A percentile compares a stretch with the other conserved stretches of the same genome.
Evolutionary conservation across 2,888 invertebrate genomes (phyloP).

Genomic region (Tromatobia lineatoria): DNA sequence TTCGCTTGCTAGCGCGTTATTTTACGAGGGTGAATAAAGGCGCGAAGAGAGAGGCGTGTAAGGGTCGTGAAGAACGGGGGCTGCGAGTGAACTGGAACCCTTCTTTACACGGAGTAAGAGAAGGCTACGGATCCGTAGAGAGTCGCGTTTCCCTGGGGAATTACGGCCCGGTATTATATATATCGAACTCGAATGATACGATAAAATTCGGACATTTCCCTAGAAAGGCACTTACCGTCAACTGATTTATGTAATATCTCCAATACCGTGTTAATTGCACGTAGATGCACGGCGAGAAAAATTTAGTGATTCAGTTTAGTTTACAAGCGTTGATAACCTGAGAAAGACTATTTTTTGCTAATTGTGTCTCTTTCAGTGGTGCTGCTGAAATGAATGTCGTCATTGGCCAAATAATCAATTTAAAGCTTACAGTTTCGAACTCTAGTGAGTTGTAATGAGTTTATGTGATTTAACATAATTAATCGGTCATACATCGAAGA

Average conservation of each 20-base stretch:
- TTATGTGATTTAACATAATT: too few species aligned
- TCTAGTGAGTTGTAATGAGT: too few species aligned
- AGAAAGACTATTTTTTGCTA: too few species aligned
- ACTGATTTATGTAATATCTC: slow-evolving; percentile 9
- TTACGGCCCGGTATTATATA: slow-evolving; percentile 82
- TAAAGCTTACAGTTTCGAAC: too few species aligned
- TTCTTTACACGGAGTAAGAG: slow-evolving; percentile 78
- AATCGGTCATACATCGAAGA: too few species aligned
- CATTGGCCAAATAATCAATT: too few species aligned
- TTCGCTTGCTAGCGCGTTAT: slow-evolving; percentile 83
- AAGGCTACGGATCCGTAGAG: slow-evolving; percentile 81
- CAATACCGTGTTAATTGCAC: slow-evolving; percentile 13
- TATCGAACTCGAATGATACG: slow-evolving; percentile 78
- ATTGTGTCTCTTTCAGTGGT: too few species aligned
- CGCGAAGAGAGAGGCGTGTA: slow-evolving; percentile 61
- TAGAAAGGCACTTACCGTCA: slow-evolving; percentile 14
- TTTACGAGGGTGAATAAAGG: slow-evolving; percentile 81
- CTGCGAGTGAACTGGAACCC: slow-evolving; percentile 71
- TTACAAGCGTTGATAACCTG: too few species aligned
- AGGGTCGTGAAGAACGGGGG: slow-evolving; percentile 61
- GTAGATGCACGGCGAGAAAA: background rate
- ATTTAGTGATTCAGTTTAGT: too few species aligned
- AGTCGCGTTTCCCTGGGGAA: slow-evolving; percentile 82
- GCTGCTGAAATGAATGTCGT: too few species aligned
- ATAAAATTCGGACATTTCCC: slow-evolving; percentile 37